Evolutionary conservation across 2,113 vertebrate species (phyloP).

Genomic region (Psephotus haematonotus): DNA sequence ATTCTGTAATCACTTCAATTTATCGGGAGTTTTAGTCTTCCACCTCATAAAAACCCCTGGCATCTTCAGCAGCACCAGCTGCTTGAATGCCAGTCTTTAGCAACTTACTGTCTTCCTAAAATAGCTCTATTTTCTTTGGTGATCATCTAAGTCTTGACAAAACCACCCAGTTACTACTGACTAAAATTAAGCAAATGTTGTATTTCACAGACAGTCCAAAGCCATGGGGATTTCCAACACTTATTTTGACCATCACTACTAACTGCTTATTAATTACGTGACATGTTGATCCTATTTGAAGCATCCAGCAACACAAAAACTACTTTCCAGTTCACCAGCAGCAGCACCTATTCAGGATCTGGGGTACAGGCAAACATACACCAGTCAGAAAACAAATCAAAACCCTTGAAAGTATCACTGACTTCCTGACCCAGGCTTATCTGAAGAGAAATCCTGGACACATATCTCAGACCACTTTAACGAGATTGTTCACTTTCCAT

Average conservation of each 20-base stretch:
- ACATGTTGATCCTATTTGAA: background rate
- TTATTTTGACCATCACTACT: background rate
- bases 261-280: background rate
- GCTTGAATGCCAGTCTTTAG: slow-evolving; percentile 14
- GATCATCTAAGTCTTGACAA: background rate
- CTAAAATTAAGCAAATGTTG: background rate
- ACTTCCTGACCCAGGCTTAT: background rate
- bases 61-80: background rate
- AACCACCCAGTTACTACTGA: background rate
- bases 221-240: background rate
- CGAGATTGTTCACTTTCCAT: fast-evolving
- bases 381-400: background rate
- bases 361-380: background rate
- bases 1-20: background rate
- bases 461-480: background rate
- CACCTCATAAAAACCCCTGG: background rate
- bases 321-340: background rate
- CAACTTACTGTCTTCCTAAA: background rate
- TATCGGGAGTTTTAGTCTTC: background rate
- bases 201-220: background rate
- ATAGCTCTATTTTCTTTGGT: background rate
- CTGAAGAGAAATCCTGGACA: background rate
- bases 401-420: background rate
- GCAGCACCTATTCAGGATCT: background rate
- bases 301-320: background rate